Base-by-base conservation (phyloP, 2,888 invertebrate genomes). In the Cerastis rubricosa region DNA sequence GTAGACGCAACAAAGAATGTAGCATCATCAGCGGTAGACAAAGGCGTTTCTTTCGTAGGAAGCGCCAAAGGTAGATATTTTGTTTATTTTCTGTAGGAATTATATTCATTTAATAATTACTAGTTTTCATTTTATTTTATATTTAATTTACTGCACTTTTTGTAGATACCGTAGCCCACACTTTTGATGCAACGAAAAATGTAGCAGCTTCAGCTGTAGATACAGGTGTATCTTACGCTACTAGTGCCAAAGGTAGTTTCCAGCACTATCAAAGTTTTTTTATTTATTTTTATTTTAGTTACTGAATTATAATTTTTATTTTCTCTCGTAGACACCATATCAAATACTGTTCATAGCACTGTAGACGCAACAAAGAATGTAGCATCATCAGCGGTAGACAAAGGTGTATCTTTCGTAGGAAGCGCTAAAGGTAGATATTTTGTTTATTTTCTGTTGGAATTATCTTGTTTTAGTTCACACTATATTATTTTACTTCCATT, bases 291-390 rank as follows among this genome's bases (percentile, higher is more conserved):
- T 1, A 84, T 71, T 6, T 3, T 72, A 35, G 8, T 43, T 29
- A n/a, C n/a, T n/a, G n/a, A n/a, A n/a, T n/a, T n/a, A n/a, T n/a
- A n/a, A n/a, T 29, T 17, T 22, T 49, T 35, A 14, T 68, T 51
- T 65, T 75, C 6, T 45, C 74, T 74, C 54, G 77, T 87, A 87
- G 87, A 87, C 75, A 79, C 86, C 12, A 67, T 94, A 65, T 81
- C 91, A 61, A 93, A 89, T 76, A 92, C 94, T 66, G 87, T 93
- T 40, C 80, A 89, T 71, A 89, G 89, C 64, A 93, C 94, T 35
- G 91, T 94, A 90, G 94, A 94, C 68, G 90, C 89, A 12, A 93
- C 94, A 35, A 95, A 94, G 87, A 93, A 90, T 83, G 90, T 91
- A 29, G 91, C 93, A 9, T 87, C 93, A 8, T 89, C 92, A 14